Evolutionary conservation across 1,140 invertebrate species (phyloP).

Genomic region (Littorina saxatilis): DNA sequence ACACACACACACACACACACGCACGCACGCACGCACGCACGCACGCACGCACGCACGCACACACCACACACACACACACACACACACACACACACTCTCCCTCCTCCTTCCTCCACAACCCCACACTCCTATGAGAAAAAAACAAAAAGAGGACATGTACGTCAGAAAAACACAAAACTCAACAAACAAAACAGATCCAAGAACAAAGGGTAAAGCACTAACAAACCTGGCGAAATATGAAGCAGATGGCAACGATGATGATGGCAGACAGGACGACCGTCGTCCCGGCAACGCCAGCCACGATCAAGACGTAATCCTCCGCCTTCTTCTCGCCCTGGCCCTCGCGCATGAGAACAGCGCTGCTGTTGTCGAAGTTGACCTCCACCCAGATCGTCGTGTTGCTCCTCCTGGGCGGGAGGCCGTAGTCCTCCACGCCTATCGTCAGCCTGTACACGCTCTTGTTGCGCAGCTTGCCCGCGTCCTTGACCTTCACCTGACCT

Average conservation of each 20-base stretch:
- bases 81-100: conserved; percentile 23
- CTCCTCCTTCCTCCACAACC: not conserved
- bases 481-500: conserved; percentile 85
- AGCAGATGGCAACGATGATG: conserved; percentile 54
- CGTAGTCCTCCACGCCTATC: conserved; percentile 40
- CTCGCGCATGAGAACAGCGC: not conserved
- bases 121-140: no score
- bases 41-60: not conserved
- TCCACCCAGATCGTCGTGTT: conserved; percentile 44
- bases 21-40: not conserved
- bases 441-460: conserved; percentile 41
- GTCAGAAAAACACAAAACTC: no score
- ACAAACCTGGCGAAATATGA: conserved; percentile 49
- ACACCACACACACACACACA: conserved; percentile 35
- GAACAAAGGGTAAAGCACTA: not conserved
- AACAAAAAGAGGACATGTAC: no score
- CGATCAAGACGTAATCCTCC: conserved; percentile 54
- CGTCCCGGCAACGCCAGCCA: conserved; percentile 48
- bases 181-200: not conserved
- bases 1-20: not conserved
- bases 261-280: conserved; percentile 48
- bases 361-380: conserved; percentile 45
- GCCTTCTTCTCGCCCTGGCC: not conserved
- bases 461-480: conserved; percentile 39
- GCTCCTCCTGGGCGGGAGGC: conserved; percentile 29